A percentile compares a stretch with the other conserved stretches of the same genome.
phyloP scores from a whole-genome alignment of 1,140 invertebrate species.

The Hesperophylax magnus region DNA sequence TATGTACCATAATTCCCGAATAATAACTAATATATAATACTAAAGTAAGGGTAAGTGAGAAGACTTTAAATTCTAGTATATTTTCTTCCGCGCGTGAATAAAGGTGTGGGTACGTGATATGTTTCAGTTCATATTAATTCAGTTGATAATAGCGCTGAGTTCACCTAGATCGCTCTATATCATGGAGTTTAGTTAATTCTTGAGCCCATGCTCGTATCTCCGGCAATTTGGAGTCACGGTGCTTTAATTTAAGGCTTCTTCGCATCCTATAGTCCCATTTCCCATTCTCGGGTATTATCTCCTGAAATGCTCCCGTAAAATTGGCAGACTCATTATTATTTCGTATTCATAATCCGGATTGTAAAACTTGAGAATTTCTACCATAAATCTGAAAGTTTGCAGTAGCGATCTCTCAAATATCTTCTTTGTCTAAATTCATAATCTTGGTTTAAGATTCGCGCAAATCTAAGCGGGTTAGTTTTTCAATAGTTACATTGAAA shows the following conservation, averaged over 20 bases:
- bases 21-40: no score
- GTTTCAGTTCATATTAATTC: no score
- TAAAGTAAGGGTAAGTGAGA: no score
- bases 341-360: slow-evolving; percentile 42
- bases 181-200: not conserved
- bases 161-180: no score
- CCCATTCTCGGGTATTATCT: not conserved
- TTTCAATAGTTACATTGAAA: not conserved
- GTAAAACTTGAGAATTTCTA: slow-evolving; percentile 45
- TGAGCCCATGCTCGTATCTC: not conserved
- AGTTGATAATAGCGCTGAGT: no score
- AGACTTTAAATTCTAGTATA: no score
- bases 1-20: no score
- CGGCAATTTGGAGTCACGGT: not conserved
- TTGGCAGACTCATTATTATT: slow-evolving; percentile 30
- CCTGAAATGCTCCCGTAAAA: not conserved
- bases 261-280: not conserved
- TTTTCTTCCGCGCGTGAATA: no score
- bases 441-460: slow-evolving; percentile 32
- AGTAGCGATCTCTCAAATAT: slow-evolving; percentile 42
- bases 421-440: slow-evolving; percentile 47
- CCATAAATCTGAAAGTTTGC: slow-evolving; percentile 39
- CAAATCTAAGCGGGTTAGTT: slow-evolving; percentile 1
- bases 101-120: no score
- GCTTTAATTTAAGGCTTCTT: not conserved